Evolutionary conservation across 2,113 vertebrate genomes (phyloP), one percentile per base, ranked within the genome.

Genomic region (Rhinichthys klamathensis): DNA sequence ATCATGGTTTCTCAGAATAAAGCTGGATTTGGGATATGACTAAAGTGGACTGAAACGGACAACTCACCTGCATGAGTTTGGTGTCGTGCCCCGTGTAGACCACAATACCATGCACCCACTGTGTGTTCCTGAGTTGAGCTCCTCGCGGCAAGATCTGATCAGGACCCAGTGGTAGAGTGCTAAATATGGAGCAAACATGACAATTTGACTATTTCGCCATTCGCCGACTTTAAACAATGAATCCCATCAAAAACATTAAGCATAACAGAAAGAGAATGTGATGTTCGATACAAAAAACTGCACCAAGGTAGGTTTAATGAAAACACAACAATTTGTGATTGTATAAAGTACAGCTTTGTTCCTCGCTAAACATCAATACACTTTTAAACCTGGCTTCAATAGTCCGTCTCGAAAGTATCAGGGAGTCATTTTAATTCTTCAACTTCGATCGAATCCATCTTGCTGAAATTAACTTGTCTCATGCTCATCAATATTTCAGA

Each of bases 51-150:
- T 18, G 16, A 6, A 80, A 51, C 16, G 38, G 44, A 30, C 2
- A 27, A 21, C 87, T 85, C 77, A 99, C 98, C 98, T 99, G 98
- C 97, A 99, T 99, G 88, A 99, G 96, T 90, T 99, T 99, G 86
- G 98, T 99, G 92, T 99, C 98, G 30, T 99, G 98, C 73, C 98
- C 98, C 0, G 98, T 99, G 90, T 99, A 99, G 87, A 99, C 97
- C 84, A 99, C 98, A 58, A 99, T 96, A 44, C 98, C 98, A 2
- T 98, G 96, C 89, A 99, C 93, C 98, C 98, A 99, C 89, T 99
- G 97, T 0, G 98, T 99, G 90, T 99, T 99, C 90, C 98, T 96
- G 89, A 99, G 44, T 92, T 99, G 98, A 87, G 98, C 98, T 63
- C 98, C 98, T 94, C 98, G 95, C 44, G 99, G 94, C 84, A 99